Conservation (phyloP, 2,113 vertebrate genomes). For the Sturnira hondurensis region DNA sequence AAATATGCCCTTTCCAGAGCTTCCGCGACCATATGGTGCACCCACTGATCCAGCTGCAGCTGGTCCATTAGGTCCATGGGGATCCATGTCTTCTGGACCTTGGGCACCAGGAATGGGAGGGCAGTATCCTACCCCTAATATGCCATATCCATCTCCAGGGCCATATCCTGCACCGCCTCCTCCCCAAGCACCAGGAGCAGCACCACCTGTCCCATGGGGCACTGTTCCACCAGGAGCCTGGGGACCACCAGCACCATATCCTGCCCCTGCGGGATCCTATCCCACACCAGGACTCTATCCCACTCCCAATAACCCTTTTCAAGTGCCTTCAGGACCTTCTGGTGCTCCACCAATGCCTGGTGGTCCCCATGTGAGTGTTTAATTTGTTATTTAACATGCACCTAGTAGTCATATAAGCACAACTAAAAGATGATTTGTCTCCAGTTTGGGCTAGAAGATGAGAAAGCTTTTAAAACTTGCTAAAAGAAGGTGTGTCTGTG, state of each 20-base stretch:
- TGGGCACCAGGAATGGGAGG: slow-evolving; percentile 85
- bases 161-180: slow-evolving; percentile 83
- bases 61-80: slow-evolving; percentile 83
- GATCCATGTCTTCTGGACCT: slow-evolving; percentile 82
- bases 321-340: slow-evolving; percentile 84
- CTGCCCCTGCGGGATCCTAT: slow-evolving; percentile 82
- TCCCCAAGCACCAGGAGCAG: slow-evolving; percentile 81
- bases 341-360: slow-evolving; percentile 83
- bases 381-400: background rate
- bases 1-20: slow-evolving; percentile 84
- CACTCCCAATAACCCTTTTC: slow-evolving; percentile 81
- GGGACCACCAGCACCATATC: slow-evolving; percentile 84
- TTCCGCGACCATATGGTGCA: slow-evolving; percentile 83
- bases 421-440: background rate
- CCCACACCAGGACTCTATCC: slow-evolving; percentile 85
- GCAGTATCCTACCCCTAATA: slow-evolving; percentile 83
- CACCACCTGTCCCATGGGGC: slow-evolving; percentile 83
- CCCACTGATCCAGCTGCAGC: slow-evolving; percentile 82
- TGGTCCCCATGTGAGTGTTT: slow-evolving; percentile 83
- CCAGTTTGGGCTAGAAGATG: background rate
- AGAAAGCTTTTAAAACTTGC: slow-evolving; percentile 18
- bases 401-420: background rate
- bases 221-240: slow-evolving; percentile 84
- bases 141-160: slow-evolving; percentile 85
- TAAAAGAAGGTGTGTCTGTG: background rate